phyloP scores from a whole-genome alignment of 2,797 vertebrate species.

The Poecilia velifera region DNA sequence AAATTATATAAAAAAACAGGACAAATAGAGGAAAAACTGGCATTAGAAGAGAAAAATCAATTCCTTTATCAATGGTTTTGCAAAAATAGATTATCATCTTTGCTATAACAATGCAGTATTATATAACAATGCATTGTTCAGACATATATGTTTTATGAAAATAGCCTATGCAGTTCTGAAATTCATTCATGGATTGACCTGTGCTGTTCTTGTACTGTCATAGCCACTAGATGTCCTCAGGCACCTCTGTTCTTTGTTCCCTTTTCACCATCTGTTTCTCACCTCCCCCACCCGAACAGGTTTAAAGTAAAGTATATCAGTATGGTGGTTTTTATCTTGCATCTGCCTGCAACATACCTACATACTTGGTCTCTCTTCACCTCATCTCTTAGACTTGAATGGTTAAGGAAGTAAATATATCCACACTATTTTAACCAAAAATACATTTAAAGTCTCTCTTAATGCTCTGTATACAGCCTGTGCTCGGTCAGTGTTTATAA shows the following conservation, averaged over 20 bases:
- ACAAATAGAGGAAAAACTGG: not conserved
- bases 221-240: not conserved
- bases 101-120: not conserved
- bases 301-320: not conserved
- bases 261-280: not conserved
- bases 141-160: not conserved
- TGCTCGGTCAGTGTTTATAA: not conserved
- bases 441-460: not conserved
- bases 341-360: not conserved
- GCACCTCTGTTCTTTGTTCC: not conserved
- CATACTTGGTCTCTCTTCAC: not conserved
- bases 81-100: not conserved
- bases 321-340: not conserved
- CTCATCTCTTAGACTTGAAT: not conserved
- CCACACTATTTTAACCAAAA: not conserved
- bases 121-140: not conserved
- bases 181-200: not conserved
- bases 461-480: not conserved
- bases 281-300: too few relatives aligned
- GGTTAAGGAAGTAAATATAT: not conserved
- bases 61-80: not conserved
- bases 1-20: not conserved
- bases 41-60: not conserved
- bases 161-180: not conserved
- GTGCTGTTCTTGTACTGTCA: not conserved